A percentile compares a stretch with the other conserved stretches of the same genome.
These are phyloP conservation scores for Brachionichthys hirsutus DNA, from an alignment of 2,113 vertebrate genomes.

Conservation along the genomic window DNA sequence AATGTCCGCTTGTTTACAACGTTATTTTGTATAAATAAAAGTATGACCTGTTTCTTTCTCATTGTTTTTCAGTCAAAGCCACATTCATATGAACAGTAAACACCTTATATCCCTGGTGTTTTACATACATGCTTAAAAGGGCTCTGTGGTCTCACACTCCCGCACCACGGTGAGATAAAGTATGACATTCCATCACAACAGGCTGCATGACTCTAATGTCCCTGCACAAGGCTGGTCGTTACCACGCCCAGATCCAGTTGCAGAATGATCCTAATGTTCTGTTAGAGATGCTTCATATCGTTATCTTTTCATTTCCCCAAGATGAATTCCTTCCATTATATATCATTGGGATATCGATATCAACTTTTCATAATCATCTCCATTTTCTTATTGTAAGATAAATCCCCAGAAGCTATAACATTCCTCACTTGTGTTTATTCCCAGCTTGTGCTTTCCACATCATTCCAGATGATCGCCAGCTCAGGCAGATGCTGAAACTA, in stretches of 20 bases:
- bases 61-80: too few relatives aligned
- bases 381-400: not conserved
- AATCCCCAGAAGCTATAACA: slow-evolving; percentile 2
- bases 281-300: too few relatives aligned
- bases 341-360: not conserved
- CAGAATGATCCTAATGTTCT: too few relatives aligned
- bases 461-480: not conserved
- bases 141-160: slow-evolving; percentile 18
- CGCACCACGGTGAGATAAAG: slow-evolving; percentile 28
- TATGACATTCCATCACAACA: slow-evolving; percentile 16
- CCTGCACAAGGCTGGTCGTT: slow-evolving; percentile 25
- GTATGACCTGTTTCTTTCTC: too few relatives aligned
- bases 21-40: too few relatives aligned
- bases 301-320: slow-evolving; percentile 13
- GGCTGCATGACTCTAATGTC: slow-evolving; percentile 24
- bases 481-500: slow-evolving; percentile 5
- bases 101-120: too few relatives aligned
- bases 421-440: not conserved
- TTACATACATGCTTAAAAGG: too few relatives aligned
- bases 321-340: slow-evolving; percentile 9
- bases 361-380: not conserved
- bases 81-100: too few relatives aligned
- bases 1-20: too few relatives aligned
- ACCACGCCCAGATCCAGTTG: slow-evolving; percentile 11
- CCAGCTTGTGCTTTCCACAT: not conserved